Percentiles rank a stretch among this genome's conserved stretches.
Evolutionary conservation across 2,113 vertebrate genomes (phyloP).

Genomic region (Lampris incognitus): DNA sequence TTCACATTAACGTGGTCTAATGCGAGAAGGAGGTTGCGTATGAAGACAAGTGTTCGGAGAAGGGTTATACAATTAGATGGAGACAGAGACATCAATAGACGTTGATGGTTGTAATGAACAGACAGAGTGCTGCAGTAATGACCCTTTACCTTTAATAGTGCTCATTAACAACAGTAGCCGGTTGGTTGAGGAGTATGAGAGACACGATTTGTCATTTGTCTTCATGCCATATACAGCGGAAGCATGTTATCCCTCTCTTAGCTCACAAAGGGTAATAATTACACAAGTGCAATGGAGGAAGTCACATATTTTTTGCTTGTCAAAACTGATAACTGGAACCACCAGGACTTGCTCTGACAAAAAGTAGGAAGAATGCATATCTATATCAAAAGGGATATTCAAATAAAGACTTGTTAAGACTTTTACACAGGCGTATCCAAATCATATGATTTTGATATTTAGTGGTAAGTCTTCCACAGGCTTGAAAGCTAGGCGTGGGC

Average conservation of each 20-base stretch:
- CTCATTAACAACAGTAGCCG: slow-evolving; percentile 73
- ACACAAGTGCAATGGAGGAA: neutral
- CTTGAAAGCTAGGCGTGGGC: slow-evolving; percentile 31
- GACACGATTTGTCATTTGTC: slow-evolving; percentile 56
- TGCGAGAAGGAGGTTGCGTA: slow-evolving; percentile 60
- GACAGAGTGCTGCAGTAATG: slow-evolving; percentile 71
- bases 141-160: slow-evolving; percentile 76
- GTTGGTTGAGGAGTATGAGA: slow-evolving; percentile 65
- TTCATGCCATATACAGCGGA: slow-evolving; percentile 18
- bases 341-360: too few relatives aligned
- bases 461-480: slow-evolving; percentile 11
- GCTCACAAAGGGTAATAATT: slow-evolving; percentile 10
- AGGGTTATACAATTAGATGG: slow-evolving; percentile 63
- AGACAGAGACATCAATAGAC: slow-evolving; percentile 64
- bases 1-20: slow-evolving; percentile 55
- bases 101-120: slow-evolving; percentile 79
- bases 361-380: too few relatives aligned
- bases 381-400: too few relatives aligned
- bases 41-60: slow-evolving; percentile 54
- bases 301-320: neutral
- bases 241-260: slow-evolving; percentile 21
- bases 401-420: too few relatives aligned
- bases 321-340: neutral
- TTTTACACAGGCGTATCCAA: too few relatives aligned
- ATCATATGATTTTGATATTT: neutral